These are phyloP conservation scores for Monochamus alternatus DNA, from an alignment of 2,888 invertebrate genomes.

Conservation along the genomic window DNA sequence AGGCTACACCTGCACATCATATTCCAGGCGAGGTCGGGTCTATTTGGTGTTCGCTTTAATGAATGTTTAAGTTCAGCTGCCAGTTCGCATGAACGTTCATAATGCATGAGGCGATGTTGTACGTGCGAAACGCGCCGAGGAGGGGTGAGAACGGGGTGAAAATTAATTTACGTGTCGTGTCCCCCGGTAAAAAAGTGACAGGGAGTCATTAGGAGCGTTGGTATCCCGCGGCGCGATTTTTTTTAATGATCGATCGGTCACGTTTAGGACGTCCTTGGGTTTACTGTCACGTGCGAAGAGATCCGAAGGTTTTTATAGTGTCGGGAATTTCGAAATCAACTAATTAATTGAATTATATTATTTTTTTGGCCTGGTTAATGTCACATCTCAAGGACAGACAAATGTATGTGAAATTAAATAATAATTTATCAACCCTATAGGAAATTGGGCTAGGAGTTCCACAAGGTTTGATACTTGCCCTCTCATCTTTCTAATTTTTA, in stretches of 20 bases:
- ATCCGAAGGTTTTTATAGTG: no score
- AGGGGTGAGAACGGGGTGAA: conserved; percentile 1
- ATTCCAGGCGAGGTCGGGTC: conserved; percentile 28
- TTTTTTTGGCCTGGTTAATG: no score
- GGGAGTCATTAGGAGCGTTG: not conserved
- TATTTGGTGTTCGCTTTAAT: conserved; percentile 22
- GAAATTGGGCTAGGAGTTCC: no score
- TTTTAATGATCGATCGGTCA: not conserved
- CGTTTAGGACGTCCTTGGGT: not conserved
- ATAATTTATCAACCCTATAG: no score
- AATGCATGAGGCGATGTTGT: conserved; percentile 5
- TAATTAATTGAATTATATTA: no score
- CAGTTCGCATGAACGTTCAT: conserved; percentile 4
- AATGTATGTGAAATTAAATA: no score
- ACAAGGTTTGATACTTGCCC: no score
- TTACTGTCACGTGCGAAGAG: not conserved
- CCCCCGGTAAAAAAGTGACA: not conserved
- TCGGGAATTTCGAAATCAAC: no score
- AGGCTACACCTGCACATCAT: conserved; percentile 16
- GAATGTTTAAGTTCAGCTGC: conserved; percentile 21
- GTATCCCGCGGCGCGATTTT: not conserved
- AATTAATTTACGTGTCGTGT: conserved; percentile 11
- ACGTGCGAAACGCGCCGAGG: not conserved
- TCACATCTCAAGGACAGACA: no score
- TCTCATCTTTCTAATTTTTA: no score